Evolutionary conservation across 2,113 vertebrate species (phyloP).

Genomic region (Sinocyclocheilus maitianheensis): DNA sequence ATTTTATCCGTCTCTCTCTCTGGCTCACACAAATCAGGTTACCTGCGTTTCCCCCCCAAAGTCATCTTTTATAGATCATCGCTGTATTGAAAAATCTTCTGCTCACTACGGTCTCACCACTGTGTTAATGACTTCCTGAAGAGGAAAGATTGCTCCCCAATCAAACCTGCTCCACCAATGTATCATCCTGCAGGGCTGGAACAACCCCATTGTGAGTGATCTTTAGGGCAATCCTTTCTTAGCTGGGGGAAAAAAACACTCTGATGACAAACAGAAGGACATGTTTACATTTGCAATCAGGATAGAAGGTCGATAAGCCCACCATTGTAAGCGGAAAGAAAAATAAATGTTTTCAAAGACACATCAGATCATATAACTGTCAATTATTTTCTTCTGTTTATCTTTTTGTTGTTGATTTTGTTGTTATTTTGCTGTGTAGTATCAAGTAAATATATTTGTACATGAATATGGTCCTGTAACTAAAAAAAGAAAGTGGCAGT

Average conservation of each 20-base stretch:
- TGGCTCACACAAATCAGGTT: conserved; percentile 51
- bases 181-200: conserved; percentile 31
- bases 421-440: neutral
- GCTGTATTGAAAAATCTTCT: conserved; percentile 38
- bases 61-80: conserved; percentile 52
- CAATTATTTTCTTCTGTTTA: neutral
- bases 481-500: too few species aligned
- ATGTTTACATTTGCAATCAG: conserved; percentile 54
- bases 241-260: conserved; percentile 46
- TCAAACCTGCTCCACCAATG: conserved; percentile 15
- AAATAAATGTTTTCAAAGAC: conserved; percentile 49
- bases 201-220: conserved; percentile 49
- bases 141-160: conserved; percentile 39
- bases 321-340: neutral
- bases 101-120: conserved; percentile 17
- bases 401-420: neutral
- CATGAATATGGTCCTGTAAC: too few species aligned
- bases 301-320: conserved; percentile 56
- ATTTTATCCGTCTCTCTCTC: conserved; percentile 57
- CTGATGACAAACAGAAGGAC: conserved; percentile 37
- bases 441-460: too few species aligned
- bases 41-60: conserved; percentile 48
- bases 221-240: conserved; percentile 52
- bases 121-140: conserved; percentile 58
- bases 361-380: conserved; percentile 54